Evolutionary conservation across 2,113 vertebrate genomes (phyloP).

Genomic region (Pangasianodon hypophthalmus): DNA sequence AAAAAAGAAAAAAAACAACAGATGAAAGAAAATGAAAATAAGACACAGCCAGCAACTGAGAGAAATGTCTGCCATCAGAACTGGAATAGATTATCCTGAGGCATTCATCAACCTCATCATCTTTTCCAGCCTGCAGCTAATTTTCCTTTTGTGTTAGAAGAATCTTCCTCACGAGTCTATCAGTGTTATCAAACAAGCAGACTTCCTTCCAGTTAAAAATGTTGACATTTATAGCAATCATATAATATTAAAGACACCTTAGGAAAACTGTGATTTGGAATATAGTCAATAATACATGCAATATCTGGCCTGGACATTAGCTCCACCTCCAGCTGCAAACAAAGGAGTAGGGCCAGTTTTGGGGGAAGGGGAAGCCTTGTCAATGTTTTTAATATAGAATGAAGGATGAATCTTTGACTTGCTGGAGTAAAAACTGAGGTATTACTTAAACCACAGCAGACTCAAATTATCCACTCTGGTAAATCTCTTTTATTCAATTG

Average conservation of each 20-base stretch:
- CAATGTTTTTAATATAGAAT: background rate
- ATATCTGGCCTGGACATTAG: background rate
- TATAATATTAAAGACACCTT: background rate
- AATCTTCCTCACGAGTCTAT: conserved; percentile 26
- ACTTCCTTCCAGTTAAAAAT: background rate
- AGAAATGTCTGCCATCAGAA: conserved; percentile 58
- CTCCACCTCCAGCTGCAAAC: background rate
- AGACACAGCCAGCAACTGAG: conserved; percentile 43
- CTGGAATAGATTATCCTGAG: conserved; percentile 54
- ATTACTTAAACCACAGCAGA: background rate
- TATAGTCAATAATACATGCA: background rate
- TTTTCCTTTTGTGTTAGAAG: conserved; percentile 39
- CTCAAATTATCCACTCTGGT: background rate
- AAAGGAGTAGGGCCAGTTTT: background rate
- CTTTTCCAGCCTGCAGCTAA: conserved; percentile 48
- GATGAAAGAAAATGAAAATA: conserved; percentile 28
- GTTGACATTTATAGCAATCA: background rate
- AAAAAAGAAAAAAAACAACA: conserved; percentile 14
- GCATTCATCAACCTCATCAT: conserved; percentile 51
- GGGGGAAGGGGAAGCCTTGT: background rate
- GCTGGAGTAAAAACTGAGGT: background rate
- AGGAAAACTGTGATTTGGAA: too few relatives aligned
- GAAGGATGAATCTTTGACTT: background rate
- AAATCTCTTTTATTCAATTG: background rate
- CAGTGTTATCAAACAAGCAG: background rate